Evolutionary conservation across 2,797 vertebrate genomes (phyloP).

Genomic region (Notolepis coatsorum): DNA sequence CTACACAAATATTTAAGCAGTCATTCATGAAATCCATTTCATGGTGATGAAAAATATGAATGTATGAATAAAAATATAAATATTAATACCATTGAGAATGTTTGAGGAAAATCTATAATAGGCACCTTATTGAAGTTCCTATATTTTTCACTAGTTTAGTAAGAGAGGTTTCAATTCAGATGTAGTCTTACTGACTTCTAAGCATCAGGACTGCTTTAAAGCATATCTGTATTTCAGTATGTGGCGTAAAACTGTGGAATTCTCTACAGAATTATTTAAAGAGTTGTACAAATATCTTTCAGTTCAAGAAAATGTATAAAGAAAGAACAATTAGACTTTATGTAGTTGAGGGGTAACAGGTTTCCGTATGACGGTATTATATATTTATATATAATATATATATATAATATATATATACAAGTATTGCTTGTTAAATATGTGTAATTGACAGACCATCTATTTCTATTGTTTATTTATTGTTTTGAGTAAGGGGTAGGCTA

Average conservation of each 20-base stretch:
- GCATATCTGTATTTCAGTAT: neutral
- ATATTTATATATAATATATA: no score
- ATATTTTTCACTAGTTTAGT: conserved; percentile 7
- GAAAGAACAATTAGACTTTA: no score
- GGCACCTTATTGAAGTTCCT: neutral
- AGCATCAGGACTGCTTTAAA: neutral
- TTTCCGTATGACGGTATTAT: no score
- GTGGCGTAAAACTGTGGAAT: no score
- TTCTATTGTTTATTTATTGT: no score
- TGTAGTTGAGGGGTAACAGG: no score
- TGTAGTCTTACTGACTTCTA: neutral
- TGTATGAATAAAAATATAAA: conserved; percentile 11
- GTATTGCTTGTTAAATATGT: no score
- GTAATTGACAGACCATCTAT: no score
- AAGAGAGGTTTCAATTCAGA: neutral
- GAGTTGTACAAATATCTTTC: neutral
- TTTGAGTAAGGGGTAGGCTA: no score
- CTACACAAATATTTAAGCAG: conserved; percentile 11
- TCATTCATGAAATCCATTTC: conserved; percentile 41
- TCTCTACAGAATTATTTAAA: no score
- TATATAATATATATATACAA: no score
- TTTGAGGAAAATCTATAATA: conserved; percentile 11
- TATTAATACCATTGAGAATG: conserved; percentile 17
- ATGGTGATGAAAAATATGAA: conserved; percentile 11
- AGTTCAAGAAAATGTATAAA: no score